Evolutionary conservation across 2,113 vertebrate species (phyloP), one percentile per base, ranked within the genome.

Genomic region (Ptyas mucosa): DNA sequence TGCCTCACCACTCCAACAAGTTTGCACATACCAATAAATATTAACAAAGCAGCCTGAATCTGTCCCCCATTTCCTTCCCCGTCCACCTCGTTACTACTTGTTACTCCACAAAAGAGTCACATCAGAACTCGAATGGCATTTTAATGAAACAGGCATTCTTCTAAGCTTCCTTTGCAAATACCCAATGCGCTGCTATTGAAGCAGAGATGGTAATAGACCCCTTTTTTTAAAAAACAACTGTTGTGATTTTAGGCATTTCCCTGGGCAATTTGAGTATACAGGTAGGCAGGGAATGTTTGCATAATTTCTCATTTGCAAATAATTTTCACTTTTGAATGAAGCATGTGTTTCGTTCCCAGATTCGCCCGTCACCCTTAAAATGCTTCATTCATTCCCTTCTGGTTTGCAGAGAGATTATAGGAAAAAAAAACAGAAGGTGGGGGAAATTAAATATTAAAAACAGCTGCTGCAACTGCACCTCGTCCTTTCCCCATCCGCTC

Each of bases 81-180:
- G 0, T 39, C 39, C 29, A 2, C 49, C 26, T 21, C 8, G 3
- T 87, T 89, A 11, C 55, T 53, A 49, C 55, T 94, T 94, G 69
- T 95, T 92, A 92, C 93, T 58, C 94, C 57, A 55, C 54, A 75
- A 57, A 94, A 95, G 92, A 94, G 57, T 57, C 87, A 55, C 49
- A 94, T 92, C 92, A 52, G 57, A 88, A 92, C 96, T 96, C 86
- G 91, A 95, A 95, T 90, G 94, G 57, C 69, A 93, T 94, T 95
- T 95, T 94, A 95, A 90, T 92, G 95, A 96, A 96, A 96, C 92
- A 94, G 90, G 93, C 87, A 93, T 92, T 92, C 75, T 64, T 95
- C 91, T 92, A 96, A 92, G 93, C 94, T 95, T 95, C 95, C 92
- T 94, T 96, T 96, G 89, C 93, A 95, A 97, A 95, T 95, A 88